phyloP scores from a whole-genome alignment of 1,140 invertebrate genomes.

The Macrosteles quadrilineatus region DNA sequence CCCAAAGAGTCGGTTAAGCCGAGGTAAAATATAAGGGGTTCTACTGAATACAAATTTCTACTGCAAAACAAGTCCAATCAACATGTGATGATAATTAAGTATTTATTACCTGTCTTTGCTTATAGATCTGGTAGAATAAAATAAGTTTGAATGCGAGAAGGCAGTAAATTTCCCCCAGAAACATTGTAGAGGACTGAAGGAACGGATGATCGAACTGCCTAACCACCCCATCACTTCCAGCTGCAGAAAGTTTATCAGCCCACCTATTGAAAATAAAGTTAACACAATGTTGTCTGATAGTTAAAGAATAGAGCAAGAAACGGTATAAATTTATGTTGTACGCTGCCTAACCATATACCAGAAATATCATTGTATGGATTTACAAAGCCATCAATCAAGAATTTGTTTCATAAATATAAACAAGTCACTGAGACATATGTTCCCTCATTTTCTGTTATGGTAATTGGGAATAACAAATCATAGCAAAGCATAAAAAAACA shows the following conservation, averaged over 20 bases:
- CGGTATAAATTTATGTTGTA: background rate
- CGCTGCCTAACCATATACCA: background rate
- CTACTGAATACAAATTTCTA: background rate
- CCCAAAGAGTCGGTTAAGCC: background rate
- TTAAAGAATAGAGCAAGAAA: background rate
- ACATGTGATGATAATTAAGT: background rate
- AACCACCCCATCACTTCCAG: conserved; percentile 62
- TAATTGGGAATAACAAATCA: too few relatives aligned
- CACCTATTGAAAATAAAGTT: conserved; percentile 60
- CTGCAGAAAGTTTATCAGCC: conserved; percentile 70
- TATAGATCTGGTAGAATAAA: conserved; percentile 53
- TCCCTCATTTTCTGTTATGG: too few relatives aligned
- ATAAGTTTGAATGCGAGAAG: conserved; percentile 71
- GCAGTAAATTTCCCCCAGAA: conserved; percentile 85
- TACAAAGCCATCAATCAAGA: background rate
- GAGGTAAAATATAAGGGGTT: too few relatives aligned
- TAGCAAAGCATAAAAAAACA: too few relatives aligned
- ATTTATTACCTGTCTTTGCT: conserved; percentile 56
- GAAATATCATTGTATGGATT: background rate
- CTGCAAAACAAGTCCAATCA: background rate
- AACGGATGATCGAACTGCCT: conserved; percentile 85
- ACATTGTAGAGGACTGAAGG: conserved; percentile 85
- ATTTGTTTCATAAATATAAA: background rate
- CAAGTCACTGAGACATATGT: too few relatives aligned
- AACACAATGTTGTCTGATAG: conserved; percentile 6